A percentile compares a stretch with the other conserved stretches of the same genome.
phyloP scores from a whole-genome alignment of 2,113 vertebrate genomes.

The Prunella himalayana region DNA sequence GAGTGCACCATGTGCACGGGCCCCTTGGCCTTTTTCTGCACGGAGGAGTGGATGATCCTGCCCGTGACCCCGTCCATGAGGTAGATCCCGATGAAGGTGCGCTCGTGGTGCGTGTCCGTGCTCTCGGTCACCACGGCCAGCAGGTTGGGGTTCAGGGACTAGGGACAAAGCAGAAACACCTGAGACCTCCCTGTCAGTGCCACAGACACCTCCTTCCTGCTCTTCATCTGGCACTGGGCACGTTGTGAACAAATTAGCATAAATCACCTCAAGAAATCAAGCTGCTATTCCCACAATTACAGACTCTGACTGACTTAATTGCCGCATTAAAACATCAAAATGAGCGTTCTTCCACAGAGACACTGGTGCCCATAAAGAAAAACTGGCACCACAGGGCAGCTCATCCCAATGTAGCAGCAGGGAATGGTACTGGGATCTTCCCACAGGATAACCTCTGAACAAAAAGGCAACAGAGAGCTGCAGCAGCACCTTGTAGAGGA shows the following conservation, averaged over 20 bases:
- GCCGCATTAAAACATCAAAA: not conserved
- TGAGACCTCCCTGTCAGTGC: not conserved
- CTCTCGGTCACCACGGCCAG: slow-evolving; percentile 94
- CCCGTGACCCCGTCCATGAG: slow-evolving; percentile 92
- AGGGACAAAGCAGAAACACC: not conserved
- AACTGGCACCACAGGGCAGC: not conserved
- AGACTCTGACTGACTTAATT: not conserved
- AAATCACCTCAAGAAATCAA: not conserved
- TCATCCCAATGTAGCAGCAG: not conserved
- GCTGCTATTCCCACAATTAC: not conserved
- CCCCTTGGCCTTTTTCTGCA: slow-evolving; percentile 90
- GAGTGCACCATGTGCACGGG: slow-evolving; percentile 94
- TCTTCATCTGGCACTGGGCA: not conserved
- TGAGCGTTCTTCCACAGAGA: not conserved
- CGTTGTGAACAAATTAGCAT: not conserved
- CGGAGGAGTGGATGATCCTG: slow-evolving; percentile 90
- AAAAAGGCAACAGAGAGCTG: not conserved
- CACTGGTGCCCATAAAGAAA: not conserved
- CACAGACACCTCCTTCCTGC: not conserved
- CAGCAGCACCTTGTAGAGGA: slow-evolving; percentile 89
- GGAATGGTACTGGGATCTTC: not conserved
- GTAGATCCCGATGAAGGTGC: slow-evolving; percentile 89
- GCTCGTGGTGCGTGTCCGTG: slow-evolving; percentile 86
- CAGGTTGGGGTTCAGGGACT: slow-evolving; percentile 85
- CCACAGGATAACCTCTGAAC: rapidly evolving